phyloP scores from a whole-genome alignment of 1,140 invertebrate species.

The Pseudomyrmex concolor region DNA sequence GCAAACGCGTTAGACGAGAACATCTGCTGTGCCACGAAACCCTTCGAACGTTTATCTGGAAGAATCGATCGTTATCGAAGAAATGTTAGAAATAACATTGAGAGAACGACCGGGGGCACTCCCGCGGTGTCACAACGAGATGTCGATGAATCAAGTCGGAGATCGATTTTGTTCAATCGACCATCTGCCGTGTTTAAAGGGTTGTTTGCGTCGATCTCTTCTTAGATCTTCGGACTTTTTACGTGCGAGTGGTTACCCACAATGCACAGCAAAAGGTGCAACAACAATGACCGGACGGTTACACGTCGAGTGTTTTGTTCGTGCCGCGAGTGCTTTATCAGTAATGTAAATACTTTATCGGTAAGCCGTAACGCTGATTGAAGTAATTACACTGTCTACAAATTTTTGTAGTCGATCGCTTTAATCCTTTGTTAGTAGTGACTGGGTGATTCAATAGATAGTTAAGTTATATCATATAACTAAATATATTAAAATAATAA shows the following conservation, averaged over 20 bases:
- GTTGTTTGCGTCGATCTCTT: constrained; percentile 46
- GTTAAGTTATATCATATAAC: too few species aligned
- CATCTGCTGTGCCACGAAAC: constrained; percentile 38
- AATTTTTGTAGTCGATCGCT: too few species aligned
- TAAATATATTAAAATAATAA: too few species aligned
- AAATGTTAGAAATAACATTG: constrained; percentile 47
- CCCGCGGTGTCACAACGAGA: constrained; percentile 33
- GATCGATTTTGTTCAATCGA: constrained; percentile 62
- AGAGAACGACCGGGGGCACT: constrained; percentile 7
- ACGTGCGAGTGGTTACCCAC: constrained; percentile 64
- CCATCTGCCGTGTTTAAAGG: constrained; percentile 60
- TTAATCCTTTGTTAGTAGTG: too few species aligned
- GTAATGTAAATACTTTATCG: too few species aligned
- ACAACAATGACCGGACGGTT: constrained; percentile 52
- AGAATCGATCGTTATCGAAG: constrained; percentile 25
- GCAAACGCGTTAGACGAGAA: constrained; percentile 14
- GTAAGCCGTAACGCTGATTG: too few species aligned
- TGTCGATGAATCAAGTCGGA: constrained; percentile 47
- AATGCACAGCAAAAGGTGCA: constrained; percentile 58
- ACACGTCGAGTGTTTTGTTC: constrained; percentile 34
- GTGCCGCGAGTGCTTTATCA: not conserved
- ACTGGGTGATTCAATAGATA: too few species aligned
- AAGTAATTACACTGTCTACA: too few species aligned
- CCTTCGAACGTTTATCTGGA: constrained; percentile 35
- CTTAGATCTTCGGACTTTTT: constrained; percentile 48